These are phyloP conservation scores for Agonopterix heracliana DNA, from an alignment of 2,888 invertebrate species.

Conservation along the genomic window DNA sequence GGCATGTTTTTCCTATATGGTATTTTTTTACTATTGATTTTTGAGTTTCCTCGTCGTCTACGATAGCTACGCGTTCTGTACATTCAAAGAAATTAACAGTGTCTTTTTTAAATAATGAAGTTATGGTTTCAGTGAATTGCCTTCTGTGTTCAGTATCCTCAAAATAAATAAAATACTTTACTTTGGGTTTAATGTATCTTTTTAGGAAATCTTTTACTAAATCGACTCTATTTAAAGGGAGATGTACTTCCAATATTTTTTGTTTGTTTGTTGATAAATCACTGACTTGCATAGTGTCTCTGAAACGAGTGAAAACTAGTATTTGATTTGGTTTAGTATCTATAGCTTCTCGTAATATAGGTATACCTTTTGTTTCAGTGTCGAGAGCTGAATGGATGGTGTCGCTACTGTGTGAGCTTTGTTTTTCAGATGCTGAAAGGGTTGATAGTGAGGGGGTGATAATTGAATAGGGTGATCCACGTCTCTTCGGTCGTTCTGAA, in stretches of 20 bases:
- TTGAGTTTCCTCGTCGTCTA: conserved; percentile 17
- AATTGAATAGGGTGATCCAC: neutral
- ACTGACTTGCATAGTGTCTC: conserved; percentile 7
- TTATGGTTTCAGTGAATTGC: conserved; percentile 9
- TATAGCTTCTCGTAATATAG: conserved; percentile 10
- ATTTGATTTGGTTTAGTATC: conserved; percentile 16
- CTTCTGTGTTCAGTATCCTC: conserved; percentile 10
- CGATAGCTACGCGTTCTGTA: conserved; percentile 15
- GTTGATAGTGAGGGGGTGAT: neutral
- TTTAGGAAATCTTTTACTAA: conserved; percentile 15
- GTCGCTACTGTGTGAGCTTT: neutral
- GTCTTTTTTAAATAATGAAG: conserved; percentile 16
- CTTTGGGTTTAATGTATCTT: conserved; percentile 6
- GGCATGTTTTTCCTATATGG: conserved; percentile 19
- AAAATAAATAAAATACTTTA: conserved; percentile 18
- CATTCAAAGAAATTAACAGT: conserved; percentile 19
- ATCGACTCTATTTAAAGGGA: conserved; percentile 6
- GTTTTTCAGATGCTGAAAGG: neutral
- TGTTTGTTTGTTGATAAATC: conserved; percentile 6
- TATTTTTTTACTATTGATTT: conserved; percentile 12
- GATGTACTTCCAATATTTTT: conserved; percentile 7
- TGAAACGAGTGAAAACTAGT: conserved; percentile 7
- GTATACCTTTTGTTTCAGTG: conserved; percentile 3
- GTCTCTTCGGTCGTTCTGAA: neutral
- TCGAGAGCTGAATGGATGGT: conserved; percentile 3